These are phyloP conservation scores for Sisor rabdophorus DNA, from an alignment of 2,113 vertebrate genomes.

Conservation along the genomic window DNA sequence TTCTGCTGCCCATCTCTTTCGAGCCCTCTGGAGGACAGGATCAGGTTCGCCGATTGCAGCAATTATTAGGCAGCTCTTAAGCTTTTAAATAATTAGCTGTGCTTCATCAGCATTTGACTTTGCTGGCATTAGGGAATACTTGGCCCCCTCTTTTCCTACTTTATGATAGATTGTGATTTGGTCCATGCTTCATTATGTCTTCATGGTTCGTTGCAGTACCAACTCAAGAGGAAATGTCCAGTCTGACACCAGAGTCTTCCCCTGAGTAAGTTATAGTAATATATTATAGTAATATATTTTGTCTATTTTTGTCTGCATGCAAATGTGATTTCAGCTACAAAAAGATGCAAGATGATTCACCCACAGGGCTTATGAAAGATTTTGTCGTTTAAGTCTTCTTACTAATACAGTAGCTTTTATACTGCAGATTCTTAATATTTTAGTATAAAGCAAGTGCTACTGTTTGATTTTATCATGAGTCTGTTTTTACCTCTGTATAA, in stretches of 20 bases:
- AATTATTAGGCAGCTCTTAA: slow-evolving; percentile 43
- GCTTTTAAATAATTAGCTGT: slow-evolving; percentile 43
- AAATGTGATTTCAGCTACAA: not conserved
- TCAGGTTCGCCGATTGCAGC: slow-evolving; percentile 26
- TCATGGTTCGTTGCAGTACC: slow-evolving; percentile 74
- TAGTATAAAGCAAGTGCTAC: no score
- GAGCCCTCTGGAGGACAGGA: slow-evolving; percentile 19
- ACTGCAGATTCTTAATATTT: no score
- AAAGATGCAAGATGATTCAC: no score
- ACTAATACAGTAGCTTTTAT: no score
- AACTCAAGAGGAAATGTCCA: slow-evolving; percentile 98
- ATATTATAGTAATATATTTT: not conserved
- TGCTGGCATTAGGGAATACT: slow-evolving; percentile 5
- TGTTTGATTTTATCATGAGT: no score
- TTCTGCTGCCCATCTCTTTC: slow-evolving; percentile 15
- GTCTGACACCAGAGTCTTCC: slow-evolving; percentile 96
- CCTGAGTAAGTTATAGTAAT: slow-evolving; percentile 92
- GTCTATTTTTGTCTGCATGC: not conserved
- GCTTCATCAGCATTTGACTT: slow-evolving; percentile 38
- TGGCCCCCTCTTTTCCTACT: slow-evolving; percentile 4
- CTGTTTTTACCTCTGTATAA: no score
- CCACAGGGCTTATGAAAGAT: not conserved
- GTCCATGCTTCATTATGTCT: not conserved
- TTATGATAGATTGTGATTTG: slow-evolving; percentile 12
- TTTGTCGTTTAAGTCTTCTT: not conserved